Base-by-base conservation (phyloP, 2,797 vertebrate genomes). In the Sebastes kiyomatsui region DNA sequence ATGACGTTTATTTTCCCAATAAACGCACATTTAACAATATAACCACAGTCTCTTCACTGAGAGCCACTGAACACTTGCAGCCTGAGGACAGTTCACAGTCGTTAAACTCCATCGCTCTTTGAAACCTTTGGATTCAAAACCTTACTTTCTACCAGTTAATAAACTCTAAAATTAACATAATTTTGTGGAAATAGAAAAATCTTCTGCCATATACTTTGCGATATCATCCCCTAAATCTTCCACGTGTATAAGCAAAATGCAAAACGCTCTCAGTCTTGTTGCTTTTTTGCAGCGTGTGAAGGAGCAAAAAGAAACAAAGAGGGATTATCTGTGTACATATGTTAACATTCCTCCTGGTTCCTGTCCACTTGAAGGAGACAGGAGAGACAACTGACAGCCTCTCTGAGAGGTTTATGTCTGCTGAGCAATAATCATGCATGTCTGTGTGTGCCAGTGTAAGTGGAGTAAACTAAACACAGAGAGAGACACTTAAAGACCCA, bases 351-450 rank as follows among this genome's bases (percentile, higher is more conserved):
- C 74, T 78, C 3, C 72, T 81, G 42, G 30, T 77, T 77, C 68
- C 56, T 77, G 46, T 38, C 77, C 81, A 86, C 88, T 88, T 83
- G 25, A 88, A 72, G 83, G 67, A 66, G 90, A 87, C 83, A 38
- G 46, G 30, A 72, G 64, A 42, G 27, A 38, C 79, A 33, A 69
- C 62, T 75, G 70, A 82, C 75, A 64, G 67, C 32, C 23, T 49
- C 35, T 82, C 35, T 82, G 80, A 92, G 91, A 88, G 84, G 87
- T 88, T 90, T 72, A 35, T 78, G 91, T 92, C 86, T 90, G 72
- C 77, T 90, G 76, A 86, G 65, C 77, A 83, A 77, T 23, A 49
- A 65, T 71, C 66, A 28, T 23, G 61, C 46, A 28, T 60, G 56
- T 74, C 8, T 66, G 20, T 55, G 33, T 32, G 32, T 59, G 38